A percentile compares a stretch with the other conserved stretches of the same genome.
Evolutionary conservation across 2,797 vertebrate species (phyloP).

Genomic region (Salmo trutta): DNA sequence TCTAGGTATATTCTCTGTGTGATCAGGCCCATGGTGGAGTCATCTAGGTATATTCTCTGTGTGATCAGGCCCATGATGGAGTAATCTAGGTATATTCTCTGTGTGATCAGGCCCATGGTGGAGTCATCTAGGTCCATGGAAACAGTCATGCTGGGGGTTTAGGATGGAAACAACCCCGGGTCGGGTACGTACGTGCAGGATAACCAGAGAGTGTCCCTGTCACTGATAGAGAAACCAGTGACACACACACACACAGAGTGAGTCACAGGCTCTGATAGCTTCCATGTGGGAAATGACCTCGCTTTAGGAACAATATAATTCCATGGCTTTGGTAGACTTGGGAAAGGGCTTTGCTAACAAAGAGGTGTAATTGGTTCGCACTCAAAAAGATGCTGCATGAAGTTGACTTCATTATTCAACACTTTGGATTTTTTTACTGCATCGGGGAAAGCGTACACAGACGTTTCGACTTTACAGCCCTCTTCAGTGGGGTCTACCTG

Average conservation of each 20-base stretch:
- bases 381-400: no score
- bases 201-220: constrained; percentile 38
- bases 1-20: no score
- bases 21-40: background rate
- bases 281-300: constrained; percentile 58
- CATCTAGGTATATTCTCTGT: background rate
- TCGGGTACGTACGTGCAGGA: background rate
- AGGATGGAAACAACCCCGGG: constrained; percentile 41
- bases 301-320: constrained; percentile 53
- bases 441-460: no score
- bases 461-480: no score
- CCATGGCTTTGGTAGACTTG: constrained; percentile 45
- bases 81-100: background rate
- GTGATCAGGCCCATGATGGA: background rate
- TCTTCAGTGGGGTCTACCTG: no score
- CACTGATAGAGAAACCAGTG: constrained; percentile 55
- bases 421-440: no score
- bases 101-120: background rate
- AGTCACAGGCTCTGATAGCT: constrained; percentile 41
- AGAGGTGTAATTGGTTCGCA: no score
- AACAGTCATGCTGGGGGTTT: constrained; percentile 50
- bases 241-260: constrained; percentile 11
- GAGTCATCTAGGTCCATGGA: constrained; percentile 33
- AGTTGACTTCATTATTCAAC: no score
- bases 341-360: constrained; percentile 12